Evolutionary conservation across 92 coral and sea anemone species (phyloP).

Genomic region (Porites rus): DNA sequence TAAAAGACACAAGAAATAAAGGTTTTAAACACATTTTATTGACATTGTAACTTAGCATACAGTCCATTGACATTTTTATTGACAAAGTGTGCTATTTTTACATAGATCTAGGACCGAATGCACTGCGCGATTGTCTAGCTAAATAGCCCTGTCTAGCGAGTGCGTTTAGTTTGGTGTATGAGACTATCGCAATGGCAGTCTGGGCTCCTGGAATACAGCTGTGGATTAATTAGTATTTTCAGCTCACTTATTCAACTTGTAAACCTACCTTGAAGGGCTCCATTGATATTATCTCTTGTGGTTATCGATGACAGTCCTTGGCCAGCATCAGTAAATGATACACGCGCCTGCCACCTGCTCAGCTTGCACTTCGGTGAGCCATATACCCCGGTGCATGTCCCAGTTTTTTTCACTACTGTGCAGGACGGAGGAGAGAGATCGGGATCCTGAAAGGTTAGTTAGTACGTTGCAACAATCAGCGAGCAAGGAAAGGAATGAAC

Average conservation of each 20-base stretch:
- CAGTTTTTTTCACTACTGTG: conserved; percentile 13
- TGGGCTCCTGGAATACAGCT: too few relatives aligned
- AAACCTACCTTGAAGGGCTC: conserved; percentile 34
- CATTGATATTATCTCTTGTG: conserved; percentile 21
- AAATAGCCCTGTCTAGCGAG: too few relatives aligned
- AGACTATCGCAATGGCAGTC: neutral
- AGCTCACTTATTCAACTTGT: neutral
- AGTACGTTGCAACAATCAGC: too few relatives aligned
- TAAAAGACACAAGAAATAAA: too few relatives aligned
- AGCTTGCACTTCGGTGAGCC: conserved; percentile 14
- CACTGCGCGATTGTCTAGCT: too few relatives aligned
- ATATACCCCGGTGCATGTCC: conserved; percentile 26
- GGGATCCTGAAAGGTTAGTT: neutral
- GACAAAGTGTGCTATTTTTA: too few relatives aligned
- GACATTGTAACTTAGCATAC: too few relatives aligned
- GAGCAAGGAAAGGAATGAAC: too few relatives aligned
- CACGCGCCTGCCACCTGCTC: conserved; percentile 27
- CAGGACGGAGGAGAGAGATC: conserved; percentile 50
- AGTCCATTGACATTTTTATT: too few relatives aligned
- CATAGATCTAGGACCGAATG: too few relatives aligned
- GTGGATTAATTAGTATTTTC: neutral
- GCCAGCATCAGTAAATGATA: conserved; percentile 33
- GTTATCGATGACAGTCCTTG: conserved; percentile 45
- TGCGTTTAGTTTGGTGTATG: too few relatives aligned
- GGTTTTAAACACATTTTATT: too few relatives aligned